These are phyloP conservation scores for Euschistus heros DNA, from an alignment of 1,140 invertebrate species.

Conservation along the genomic window DNA sequence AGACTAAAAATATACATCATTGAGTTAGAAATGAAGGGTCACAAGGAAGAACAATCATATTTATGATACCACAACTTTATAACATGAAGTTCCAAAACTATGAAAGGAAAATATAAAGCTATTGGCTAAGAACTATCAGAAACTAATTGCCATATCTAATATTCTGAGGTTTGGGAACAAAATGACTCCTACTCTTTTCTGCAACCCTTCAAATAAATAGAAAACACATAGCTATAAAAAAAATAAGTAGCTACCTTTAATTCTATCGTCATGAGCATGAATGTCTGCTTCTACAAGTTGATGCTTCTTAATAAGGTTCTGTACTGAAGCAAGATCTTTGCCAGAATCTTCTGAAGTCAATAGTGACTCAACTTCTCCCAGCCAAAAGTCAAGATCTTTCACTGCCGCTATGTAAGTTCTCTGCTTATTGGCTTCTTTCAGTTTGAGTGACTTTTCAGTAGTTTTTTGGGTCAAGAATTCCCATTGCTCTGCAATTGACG, in stretches of 20 bases:
- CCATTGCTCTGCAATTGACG: conserved; percentile 96
- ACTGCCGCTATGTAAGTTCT: conserved; percentile 98
- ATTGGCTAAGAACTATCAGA: too few relatives aligned
- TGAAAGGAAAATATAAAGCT: too few relatives aligned
- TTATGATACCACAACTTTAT: too few relatives aligned
- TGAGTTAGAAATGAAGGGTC: too few relatives aligned
- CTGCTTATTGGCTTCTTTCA: conserved; percentile 98
- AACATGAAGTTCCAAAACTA: too few relatives aligned
- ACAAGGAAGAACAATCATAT: too few relatives aligned
- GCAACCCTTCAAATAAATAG: neutral
- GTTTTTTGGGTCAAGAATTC: conserved; percentile 96
- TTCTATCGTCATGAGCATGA: conserved; percentile 87
- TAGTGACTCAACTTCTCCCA: conserved; percentile 95
- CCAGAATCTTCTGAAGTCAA: conserved; percentile 94
- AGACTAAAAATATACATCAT: too few relatives aligned
- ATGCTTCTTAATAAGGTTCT: conserved; percentile 98
- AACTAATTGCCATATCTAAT: too few relatives aligned
- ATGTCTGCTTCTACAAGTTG: conserved; percentile 97
- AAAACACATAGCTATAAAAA: neutral
- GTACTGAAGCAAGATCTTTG: conserved; percentile 96
- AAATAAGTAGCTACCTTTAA: conserved; percentile 52
- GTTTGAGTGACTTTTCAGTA: conserved; percentile 91
- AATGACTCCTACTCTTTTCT: too few relatives aligned
- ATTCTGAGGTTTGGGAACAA: too few relatives aligned
- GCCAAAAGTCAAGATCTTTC: conserved; percentile 99